phyloP scores from a whole-genome alignment of 2,888 invertebrate genomes.

The Sinotaia quadrata region DNA sequence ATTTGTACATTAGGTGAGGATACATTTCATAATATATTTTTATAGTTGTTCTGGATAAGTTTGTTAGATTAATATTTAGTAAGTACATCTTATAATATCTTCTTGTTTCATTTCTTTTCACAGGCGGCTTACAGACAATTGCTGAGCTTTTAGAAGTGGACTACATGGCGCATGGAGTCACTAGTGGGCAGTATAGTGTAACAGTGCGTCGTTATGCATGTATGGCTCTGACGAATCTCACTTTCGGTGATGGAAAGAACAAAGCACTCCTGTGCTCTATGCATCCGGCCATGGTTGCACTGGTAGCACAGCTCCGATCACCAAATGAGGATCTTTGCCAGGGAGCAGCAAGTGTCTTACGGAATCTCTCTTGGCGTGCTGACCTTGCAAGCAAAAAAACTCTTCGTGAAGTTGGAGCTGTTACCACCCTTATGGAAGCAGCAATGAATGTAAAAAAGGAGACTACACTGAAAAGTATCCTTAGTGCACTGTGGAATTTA shows the following conservation, averaged over 20 bases:
- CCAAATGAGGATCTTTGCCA: slow-evolving; percentile 93
- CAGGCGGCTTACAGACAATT: slow-evolving; percentile 89
- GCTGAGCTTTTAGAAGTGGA: slow-evolving; percentile 92
- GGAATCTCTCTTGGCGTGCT: slow-evolving; percentile 97
- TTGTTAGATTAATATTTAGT: not conserved
- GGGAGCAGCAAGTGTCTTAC: slow-evolving; percentile 95
- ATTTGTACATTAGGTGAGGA: slow-evolving; percentile 89
- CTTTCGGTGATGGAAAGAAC: slow-evolving; percentile 96
- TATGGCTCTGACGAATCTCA: slow-evolving; percentile 97
- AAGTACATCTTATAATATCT: not conserved
- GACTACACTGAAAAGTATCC: slow-evolving; percentile 92
- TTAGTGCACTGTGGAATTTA: slow-evolving; percentile 96
- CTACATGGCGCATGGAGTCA: slow-evolving; percentile 86
- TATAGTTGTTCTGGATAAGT: too few species aligned
- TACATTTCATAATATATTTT: too few species aligned
- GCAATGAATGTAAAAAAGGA: slow-evolving; percentile 87
- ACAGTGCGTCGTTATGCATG: slow-evolving; percentile 92
- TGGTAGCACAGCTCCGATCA: slow-evolving; percentile 91
- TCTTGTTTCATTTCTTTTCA: not conserved
- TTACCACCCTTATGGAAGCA: slow-evolving; percentile 88
- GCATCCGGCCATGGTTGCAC: slow-evolving; percentile 89
- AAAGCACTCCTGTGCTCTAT: slow-evolving; percentile 95
- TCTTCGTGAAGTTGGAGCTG: slow-evolving; percentile 91
- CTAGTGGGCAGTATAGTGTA: slow-evolving; percentile 80
- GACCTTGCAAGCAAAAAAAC: slow-evolving; percentile 93